Evolutionary conservation across 2,797 vertebrate genomes (phyloP), one percentile per base, ranked within the genome.

Genomic region (Pyrocephalus nanus): DNA sequence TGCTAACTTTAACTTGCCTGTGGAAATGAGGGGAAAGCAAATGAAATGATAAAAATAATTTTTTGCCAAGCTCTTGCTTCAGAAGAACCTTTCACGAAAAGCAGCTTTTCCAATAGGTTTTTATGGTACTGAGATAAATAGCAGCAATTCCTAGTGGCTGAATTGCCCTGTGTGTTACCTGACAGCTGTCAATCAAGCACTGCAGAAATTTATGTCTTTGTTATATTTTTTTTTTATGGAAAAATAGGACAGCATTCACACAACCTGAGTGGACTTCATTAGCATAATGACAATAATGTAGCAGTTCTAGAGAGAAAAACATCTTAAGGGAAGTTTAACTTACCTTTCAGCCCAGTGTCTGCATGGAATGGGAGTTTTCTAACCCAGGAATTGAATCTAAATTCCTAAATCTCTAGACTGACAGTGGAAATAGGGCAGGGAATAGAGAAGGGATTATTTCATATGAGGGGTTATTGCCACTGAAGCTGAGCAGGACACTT

Each of bases 101-200:
- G 48, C 69, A 74, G 48, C 14, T 72, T 84, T 92, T 88, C 34
- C 48, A 81, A 17, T 21, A 45, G 45, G 15, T 20, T 90, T 91
- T 79, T 53, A 21, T 50, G 43, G 27, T 79, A 60, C 64, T 32
- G 42, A 47, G 71, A 58, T 40, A 53, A 92, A 82, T 48, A 85
- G 47, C 71, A 87, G 67, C 58, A 73, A 9, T 85, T 79, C 74
- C 69, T 73, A 51, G 43, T 48, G 26, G 19, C 6, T 51, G 66
- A 78, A 50, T 60, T 92, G 54, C 27, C 17, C 2, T 69, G 16
- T 51, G 51, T 89, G 40, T 51, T 78, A 40, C 27, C 51, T 94
- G 91, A 65, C 90, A 93, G 70, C 76, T 94, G 76, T 45, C 92
- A 77, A 0, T 93, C 89, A 88, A 61, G 65, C 73, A 26, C 77